Base-by-base conservation (phyloP, 2,888 invertebrate genomes). In the Drosophila hamatofila region DNA sequence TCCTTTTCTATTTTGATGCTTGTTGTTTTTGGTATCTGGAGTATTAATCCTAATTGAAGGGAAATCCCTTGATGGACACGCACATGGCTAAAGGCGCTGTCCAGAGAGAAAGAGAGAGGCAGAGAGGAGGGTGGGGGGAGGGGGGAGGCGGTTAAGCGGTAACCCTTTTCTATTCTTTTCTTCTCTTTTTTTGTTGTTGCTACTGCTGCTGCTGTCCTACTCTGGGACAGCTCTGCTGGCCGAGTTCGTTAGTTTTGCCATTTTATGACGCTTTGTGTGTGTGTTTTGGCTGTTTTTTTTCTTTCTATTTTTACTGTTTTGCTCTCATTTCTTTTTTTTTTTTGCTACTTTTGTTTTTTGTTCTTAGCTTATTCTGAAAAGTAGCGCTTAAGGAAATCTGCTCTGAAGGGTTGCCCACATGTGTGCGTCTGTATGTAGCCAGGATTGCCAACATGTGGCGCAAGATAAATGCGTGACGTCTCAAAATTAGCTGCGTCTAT, bases 31-130 rank as follows among this genome's bases (percentile, higher is more conserved):
- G 73, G 61, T 90, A 90, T 91, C 91, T 88, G 72, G 89, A 83
- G 91, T 89, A 91, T 91, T 90, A 90, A 88, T 90, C 90, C 91
- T 91, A 91, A 91, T 91, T 91, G 91, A 91, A 91, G 90, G 89
- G 79, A 89, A 90, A 91, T 91, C 87, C 91, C 91, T 69, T 88
- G 83, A 88, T 90, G 85, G 83, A 83, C 87, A 87, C 80, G 76
- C 88, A 80, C 80, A 80, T 46, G 48, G 62, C 68, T n/a, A 37
- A 48, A 60, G 52, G 65, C 46, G 64, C 49, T 51, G 73, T 18
- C 11, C 5, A 37, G 37, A 7, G 33, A 12, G 7, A 11, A 18
- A 3, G 5, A 7, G 21, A 21, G 6, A 4, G 21, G 8, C 0
- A 4, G 41, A 8, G 63, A n/a, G 41, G 16, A 12, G 14, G n/a